Percentiles rank a stretch among this genome's conserved stretches.
These are phyloP conservation scores for Emydocephalus ijimae DNA, from an alignment of 2,113 vertebrate species.

Conservation along the genomic window DNA sequence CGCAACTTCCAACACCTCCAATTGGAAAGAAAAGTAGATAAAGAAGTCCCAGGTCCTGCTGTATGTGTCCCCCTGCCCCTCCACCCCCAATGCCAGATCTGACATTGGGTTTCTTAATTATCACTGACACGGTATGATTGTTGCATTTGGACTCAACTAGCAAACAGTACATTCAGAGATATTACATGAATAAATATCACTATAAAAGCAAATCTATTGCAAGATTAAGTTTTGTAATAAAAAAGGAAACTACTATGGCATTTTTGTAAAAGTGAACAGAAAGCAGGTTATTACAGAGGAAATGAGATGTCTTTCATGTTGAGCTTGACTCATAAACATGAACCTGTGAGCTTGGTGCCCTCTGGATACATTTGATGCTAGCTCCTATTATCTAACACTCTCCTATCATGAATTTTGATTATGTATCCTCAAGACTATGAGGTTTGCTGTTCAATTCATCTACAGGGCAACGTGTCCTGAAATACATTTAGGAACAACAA, in stretches of 20 bases:
- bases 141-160: neutral
- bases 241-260: neutral
- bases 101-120: neutral
- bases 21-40: neutral
- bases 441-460: neutral
- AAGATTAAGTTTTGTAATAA: neutral
- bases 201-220: neutral
- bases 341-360: neutral
- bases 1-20: neutral
- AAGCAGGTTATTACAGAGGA: neutral
- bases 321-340: neutral
- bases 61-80: neutral
- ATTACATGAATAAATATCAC: neutral
- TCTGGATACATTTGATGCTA: neutral
- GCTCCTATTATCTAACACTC: neutral
- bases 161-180: neutral
- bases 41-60: neutral
- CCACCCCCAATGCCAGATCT: neutral
- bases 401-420: neutral
- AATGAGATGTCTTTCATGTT: neutral
- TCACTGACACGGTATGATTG: neutral
- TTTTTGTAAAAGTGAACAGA: neutral
- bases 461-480: neutral
- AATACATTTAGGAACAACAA: conserved; percentile 3
- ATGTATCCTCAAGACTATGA: neutral